Evolutionary conservation across 2,113 vertebrate species (phyloP), one percentile per base, ranked within the genome.

Genomic region (Brachyhypopomus gauderio): DNA sequence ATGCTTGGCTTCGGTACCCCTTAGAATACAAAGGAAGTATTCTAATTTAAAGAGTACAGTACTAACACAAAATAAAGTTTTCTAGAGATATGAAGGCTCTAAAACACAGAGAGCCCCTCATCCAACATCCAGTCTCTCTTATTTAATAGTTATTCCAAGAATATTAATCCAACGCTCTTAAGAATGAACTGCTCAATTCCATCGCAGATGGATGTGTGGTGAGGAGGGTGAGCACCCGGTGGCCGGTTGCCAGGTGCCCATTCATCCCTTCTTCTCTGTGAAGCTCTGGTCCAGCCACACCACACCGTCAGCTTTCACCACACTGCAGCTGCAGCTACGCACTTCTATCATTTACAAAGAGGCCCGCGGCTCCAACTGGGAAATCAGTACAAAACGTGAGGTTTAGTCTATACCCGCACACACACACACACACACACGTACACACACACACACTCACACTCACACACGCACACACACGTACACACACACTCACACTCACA

Each of bases 251-350:
- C 78, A 80, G 85, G 16, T 76, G 45, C 76, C 38, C 64, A 85
- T 85, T 81, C 69, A 88, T 82, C 79, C 70, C 67, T 76, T 80
- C 76, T 75, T 70, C 84, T 74, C 77, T 60, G 64, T 27, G 12
- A 52, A 14, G 12, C 45, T 62, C 67, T 85, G 70, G 72, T 70
- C 45, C 4, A 16, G 22, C 64, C 45, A 12, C 7, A 20, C 72
- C 11, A 78, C 25, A 36, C 30, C 1, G 17, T 58, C 60, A 36
- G 82, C 30, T 74, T 67, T 70, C 71, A 75, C 38, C 75, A 45
- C 78, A 36, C 63, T 11, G 36, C 30, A 20, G 64, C 22, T 66
- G 7, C 38, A 30, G 17, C 17, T 56, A 62, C n/a, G 22, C 67
- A 36, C 48, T 81, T 76, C 25, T 34, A 62, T 74, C 38, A 48